Conservation (phyloP, 2,113 vertebrate genomes). For the Bos indicus region DNA sequence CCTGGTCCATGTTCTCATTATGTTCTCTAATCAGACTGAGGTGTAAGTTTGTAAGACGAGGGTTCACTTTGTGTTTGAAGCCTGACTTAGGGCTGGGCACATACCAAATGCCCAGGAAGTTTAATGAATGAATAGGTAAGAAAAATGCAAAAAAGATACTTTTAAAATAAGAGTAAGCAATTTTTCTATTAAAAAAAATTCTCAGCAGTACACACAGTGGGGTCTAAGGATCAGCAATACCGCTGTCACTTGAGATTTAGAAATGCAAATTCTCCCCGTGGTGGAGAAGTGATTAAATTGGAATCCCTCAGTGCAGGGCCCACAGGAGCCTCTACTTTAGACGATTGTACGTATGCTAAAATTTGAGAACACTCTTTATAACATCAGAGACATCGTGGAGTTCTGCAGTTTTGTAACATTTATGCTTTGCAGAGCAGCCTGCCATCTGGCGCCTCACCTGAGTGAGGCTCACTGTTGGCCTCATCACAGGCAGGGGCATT, state of each 20-base stretch:
- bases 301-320: not conserved
- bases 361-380: not conserved
- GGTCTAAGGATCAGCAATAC: not conserved
- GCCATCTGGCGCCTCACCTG: not conserved
- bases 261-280: not conserved
- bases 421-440: conserved; percentile 12
- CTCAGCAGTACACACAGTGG: not conserved
- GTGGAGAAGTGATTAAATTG: not conserved
- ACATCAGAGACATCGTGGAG: not conserved
- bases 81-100: not conserved
- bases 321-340: not conserved
- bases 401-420: not conserved
- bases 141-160: not conserved
- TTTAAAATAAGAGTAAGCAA: not conserved
- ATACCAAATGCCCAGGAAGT: not conserved
- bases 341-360: not conserved
- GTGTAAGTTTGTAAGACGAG: not conserved
- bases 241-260: not conserved
- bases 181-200: not conserved
- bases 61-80: not conserved
- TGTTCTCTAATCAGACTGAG: not conserved
- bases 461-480: not conserved
- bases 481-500: not conserved
- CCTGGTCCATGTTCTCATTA: not conserved
- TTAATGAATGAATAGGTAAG: not conserved